Evolutionary conservation across 2,113 vertebrate genomes (phyloP), one percentile per base, ranked within the genome.

Genomic region (Anolis carolinensis): DNA sequence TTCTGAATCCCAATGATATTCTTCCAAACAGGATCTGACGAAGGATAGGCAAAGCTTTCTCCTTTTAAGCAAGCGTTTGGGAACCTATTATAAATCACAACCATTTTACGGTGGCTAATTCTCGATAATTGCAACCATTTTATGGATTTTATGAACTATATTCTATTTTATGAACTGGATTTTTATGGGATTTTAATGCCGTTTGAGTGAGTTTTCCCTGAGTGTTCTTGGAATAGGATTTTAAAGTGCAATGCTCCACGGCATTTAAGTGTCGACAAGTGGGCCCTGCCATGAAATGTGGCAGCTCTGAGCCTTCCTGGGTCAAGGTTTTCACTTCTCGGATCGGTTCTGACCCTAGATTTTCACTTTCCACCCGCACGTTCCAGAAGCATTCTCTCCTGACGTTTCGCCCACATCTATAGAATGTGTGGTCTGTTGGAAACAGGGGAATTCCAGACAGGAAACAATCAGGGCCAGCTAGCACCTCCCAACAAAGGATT

Each of bases 111-210:
- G 44, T 11, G 8, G 18, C 34, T 79, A 59, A 71, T 79, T 44
- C 21, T 36, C 65, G 59, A 71, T 79, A 79, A 79, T 79, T 71
- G 76, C 84, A 79, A 59, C 23, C 4, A 13, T 67, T 44, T 70
- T 52, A 55, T 72, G 81, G 2, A 82, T 82, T 82, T 82, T 85
- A 62, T 79, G 76, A 70, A 62, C 67, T 71, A 68, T 34, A 0
- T 44, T 79, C 84, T 79, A 79, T 78, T 78, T 85, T 79, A 85
- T 76, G 83, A 79, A 71, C 63, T 85, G 48, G 79, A n/a, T 70
- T 71, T 36, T 79, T 68, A 55, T 85, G 11, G 32, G 73, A 68
- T 30, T 78, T 85, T 78, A 39, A 52, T 70, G 65, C 70, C n/a
- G 78, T 32, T 39, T 52, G 25, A 78, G 9, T 4, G 50, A 7